phyloP scores from a whole-genome alignment of 2,888 invertebrate genomes.

The Carterocephalus palaemon region DNA sequence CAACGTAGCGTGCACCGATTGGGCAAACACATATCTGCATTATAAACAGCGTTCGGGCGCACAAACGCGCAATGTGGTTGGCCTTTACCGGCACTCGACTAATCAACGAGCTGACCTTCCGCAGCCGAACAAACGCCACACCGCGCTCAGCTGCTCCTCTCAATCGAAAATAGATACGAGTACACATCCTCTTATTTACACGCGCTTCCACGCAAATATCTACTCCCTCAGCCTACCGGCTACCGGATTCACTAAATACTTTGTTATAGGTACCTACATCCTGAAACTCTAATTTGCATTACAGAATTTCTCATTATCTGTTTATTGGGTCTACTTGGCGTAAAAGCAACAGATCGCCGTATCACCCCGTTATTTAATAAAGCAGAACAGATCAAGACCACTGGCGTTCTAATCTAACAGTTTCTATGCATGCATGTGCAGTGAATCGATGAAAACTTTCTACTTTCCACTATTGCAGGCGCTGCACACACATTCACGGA shows the following conservation, averaged over 20 bases:
- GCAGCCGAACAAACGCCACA: conserved; percentile 63
- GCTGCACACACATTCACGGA: conserved; percentile 66
- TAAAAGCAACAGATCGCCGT: conserved; percentile 28
- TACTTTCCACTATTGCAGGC: conserved; percentile 69
- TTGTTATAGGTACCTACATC: neutral
- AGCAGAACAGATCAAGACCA: conserved; percentile 50
- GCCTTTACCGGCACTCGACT: conserved; percentile 75
- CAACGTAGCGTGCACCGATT: conserved; percentile 77
- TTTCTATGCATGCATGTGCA: conserved; percentile 69
- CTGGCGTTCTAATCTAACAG: conserved; percentile 45
- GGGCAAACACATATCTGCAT: conserved; percentile 80
- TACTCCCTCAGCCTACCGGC: neutral
- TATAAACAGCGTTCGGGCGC: conserved; percentile 77
- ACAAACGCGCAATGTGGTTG: conserved; percentile 77
- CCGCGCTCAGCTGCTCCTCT: conserved; percentile 43
- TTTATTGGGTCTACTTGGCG: conserved; percentile 25
- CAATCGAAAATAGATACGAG: conserved; percentile 38
- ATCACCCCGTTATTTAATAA: conserved; percentile 45
- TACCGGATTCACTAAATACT: neutral
- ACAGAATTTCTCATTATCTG: conserved; percentile 17
- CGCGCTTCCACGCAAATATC: conserved; percentile 17
- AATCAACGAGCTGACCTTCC: conserved; percentile 77
- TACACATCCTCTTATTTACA: conserved; percentile 29
- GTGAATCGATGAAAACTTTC: conserved; percentile 74
- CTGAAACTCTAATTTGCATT: conserved; percentile 7